Conservation (phyloP, 2,888 invertebrate genomes). For the Tenthredo scrophulariae region DNA sequence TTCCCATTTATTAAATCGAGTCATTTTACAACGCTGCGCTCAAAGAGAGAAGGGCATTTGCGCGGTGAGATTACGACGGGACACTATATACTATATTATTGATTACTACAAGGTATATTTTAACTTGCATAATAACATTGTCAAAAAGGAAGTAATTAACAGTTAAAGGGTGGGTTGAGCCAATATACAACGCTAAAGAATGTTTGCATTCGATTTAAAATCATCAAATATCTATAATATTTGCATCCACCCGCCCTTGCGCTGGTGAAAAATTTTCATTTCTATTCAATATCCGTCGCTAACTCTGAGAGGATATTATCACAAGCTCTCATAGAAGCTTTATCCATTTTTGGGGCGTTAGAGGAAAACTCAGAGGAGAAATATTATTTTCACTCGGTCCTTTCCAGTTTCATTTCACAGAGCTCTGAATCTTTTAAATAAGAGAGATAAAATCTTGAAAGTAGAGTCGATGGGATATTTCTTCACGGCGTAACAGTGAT, state of each 20-base stretch:
- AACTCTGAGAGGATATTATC: neutral
- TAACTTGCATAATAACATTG: neutral
- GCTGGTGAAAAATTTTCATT: neutral
- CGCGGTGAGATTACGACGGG: constrained; percentile 26
- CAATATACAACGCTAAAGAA: too few species aligned
- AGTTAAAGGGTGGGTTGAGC: neutral
- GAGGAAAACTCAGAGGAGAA: too few species aligned
- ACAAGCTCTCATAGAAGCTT: neutral
- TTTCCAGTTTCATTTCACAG: too few species aligned
- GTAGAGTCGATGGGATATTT: too few species aligned
- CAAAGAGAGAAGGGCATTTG: neutral
- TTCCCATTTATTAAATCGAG: neutral
- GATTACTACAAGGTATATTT: constrained; percentile 21
- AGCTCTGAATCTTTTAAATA: too few species aligned
- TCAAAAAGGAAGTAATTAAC: neutral
- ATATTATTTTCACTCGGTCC: too few species aligned
- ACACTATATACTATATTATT: constrained; percentile 11
- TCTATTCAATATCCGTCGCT: too few species aligned
- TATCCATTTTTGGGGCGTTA: too few species aligned
- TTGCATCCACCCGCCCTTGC: neutral
- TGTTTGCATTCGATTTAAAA: too few species aligned
- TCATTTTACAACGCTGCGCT: neutral
- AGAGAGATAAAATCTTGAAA: too few species aligned
- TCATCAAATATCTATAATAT: neutral
- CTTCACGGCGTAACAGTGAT: too few species aligned